Evolutionary conservation across 2,888 invertebrate genomes (phyloP).

Genomic region (Lagria hirta): DNA sequence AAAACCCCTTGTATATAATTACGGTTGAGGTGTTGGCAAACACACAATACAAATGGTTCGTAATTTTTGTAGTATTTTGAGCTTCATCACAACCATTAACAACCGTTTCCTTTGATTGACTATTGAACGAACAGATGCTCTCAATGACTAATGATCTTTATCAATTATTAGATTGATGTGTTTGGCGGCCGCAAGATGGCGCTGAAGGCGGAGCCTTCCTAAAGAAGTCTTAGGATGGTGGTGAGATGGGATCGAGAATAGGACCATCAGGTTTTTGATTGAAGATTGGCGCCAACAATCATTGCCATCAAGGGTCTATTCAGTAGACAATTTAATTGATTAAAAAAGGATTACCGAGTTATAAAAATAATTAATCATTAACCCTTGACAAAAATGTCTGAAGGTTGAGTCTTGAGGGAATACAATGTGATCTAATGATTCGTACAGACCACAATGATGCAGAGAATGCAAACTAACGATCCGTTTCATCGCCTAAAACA

Average conservation of each 20-base stretch:
- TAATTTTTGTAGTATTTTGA: constrained; percentile 10
- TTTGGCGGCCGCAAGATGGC: constrained; percentile 46
- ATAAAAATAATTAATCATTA: constrained; percentile 53
- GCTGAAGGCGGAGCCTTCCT: constrained; percentile 25
- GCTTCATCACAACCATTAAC: constrained; percentile 25
- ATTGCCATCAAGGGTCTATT: constrained; percentile 41
- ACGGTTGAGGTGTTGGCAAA: no score
- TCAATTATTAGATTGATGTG: constrained; percentile 50
- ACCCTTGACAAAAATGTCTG: constrained; percentile 46
- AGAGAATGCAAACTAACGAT: constrained; percentile 53
- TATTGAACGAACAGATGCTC: constrained; percentile 47
- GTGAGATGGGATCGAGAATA: neutral
- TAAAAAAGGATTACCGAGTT: constrained; percentile 50
- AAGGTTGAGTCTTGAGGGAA: constrained; percentile 45
- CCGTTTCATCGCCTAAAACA: constrained; percentile 50
- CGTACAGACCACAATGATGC: constrained; percentile 49
- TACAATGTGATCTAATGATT: constrained; percentile 51
- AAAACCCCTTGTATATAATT: no score
- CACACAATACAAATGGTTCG: constrained; percentile 15
- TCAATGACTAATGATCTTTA: constrained; percentile 51
- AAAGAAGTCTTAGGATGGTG: constrained; percentile 6
- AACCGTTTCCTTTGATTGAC: constrained; percentile 38
- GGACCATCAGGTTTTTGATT: constrained; percentile 30
- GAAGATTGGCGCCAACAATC: constrained; percentile 41
- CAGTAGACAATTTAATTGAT: constrained; percentile 48